Evolutionary conservation across 2,888 invertebrate genomes (phyloP), one percentile per base, ranked within the genome.

Genomic region (Habroteleia sp.): DNA sequence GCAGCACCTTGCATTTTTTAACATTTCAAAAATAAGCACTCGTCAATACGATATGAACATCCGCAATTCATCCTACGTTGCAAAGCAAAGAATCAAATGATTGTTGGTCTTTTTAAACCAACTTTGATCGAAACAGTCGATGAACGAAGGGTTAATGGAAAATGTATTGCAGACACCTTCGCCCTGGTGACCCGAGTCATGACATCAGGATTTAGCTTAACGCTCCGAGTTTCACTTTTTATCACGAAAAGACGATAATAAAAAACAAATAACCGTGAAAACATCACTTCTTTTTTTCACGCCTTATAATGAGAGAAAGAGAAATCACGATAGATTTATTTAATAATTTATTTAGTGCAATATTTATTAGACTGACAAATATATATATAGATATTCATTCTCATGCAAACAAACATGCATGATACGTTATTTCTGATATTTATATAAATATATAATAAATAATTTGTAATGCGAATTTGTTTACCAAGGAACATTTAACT

Each of bases 71-170:
- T 81, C 77, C 81, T 79, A 80, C 81, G 79, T 81, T 79, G 80
- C 78, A 65, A 50, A 58, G 73, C 58, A 39, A 76, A 77, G 77
- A 77, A 71, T 74, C 66, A 74, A 80, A 69, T 74, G 77, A 82
- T 84, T 82, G 79, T 81, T 77, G 68, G 74, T 69, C 66, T 62
- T n/a, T n/a, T n/a, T 65, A 46, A 41, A 39, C 52, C 44, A 41
- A 58, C 33, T 58, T 72, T 63, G 81, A 81, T 80, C 76, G 77
- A 71, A 79, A 73, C 76, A 71, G 75, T 78, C 79, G 83, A 84
- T 84, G 77, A 80, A 68, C 77, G 56, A 77, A 81, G 81, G 84
- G 83, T 85, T 85, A 85, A 85, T 85, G 83, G 82, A 83, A 83
- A 82, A 84, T 78, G 74, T 80, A 79, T 77, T 79, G 74, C 52